phyloP scores from a whole-genome alignment of 2,113 vertebrate species.

The Dasyornis broadbenti region DNA sequence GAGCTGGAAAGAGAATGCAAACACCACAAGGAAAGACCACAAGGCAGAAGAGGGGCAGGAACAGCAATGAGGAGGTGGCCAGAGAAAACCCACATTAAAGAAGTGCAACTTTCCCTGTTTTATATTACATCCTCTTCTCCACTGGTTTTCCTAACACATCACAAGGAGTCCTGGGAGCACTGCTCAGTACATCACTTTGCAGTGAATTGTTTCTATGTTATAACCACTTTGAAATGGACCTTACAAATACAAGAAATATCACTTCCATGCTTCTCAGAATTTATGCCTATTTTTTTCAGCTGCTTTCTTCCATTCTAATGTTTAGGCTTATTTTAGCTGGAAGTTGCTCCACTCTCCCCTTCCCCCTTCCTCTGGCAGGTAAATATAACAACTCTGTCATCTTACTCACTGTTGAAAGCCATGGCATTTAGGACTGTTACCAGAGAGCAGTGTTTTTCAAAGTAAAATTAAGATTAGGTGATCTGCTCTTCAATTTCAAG shows the following conservation, averaged over 20 bases:
- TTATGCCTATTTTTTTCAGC: neutral
- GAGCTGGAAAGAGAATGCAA: neutral
- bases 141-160: neutral
- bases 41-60: neutral
- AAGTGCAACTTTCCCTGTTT: neutral
- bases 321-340: neutral
- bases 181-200: neutral
- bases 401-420: neutral
- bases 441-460: neutral
- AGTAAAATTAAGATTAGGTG: neutral
- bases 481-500: neutral
- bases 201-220: neutral
- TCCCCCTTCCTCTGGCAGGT: neutral
- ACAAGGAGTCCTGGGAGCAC: neutral
- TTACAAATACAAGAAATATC: neutral
- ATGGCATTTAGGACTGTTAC: neutral
- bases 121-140: neutral
- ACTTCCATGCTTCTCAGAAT: neutral
- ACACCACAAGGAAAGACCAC: neutral
- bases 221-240: neutral
- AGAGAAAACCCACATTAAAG: neutral
- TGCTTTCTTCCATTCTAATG: neutral
- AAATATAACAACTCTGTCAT: neutral
- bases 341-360: neutral
- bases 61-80: neutral